Evolutionary conservation across 2,888 invertebrate genomes (phyloP).

Genomic region (Eledona agricola): DNA sequence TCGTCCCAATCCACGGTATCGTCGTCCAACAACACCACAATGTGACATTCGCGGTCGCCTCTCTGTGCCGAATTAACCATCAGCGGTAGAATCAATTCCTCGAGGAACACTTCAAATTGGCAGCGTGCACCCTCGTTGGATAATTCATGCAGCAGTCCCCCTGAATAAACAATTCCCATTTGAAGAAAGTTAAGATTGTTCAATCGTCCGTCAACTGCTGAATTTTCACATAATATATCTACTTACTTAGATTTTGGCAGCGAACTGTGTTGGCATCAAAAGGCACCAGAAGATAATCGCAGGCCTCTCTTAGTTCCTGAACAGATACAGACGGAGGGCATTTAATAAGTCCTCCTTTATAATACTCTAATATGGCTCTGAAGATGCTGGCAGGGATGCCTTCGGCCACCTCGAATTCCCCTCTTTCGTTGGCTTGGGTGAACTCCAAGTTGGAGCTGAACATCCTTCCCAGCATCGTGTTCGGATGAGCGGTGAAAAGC

Average conservation of each 20-base stretch:
- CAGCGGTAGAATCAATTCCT: conserved; percentile 92
- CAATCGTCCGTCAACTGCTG: background rate
- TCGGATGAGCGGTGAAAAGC: conserved; percentile 92
- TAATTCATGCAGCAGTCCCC: conserved; percentile 95
- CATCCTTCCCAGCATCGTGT: conserved; percentile 99
- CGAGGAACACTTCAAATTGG: conserved; percentile 96
- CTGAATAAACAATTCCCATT: conserved; percentile 58
- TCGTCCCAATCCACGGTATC: conserved; percentile 98
- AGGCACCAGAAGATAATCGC: conserved; percentile 97
- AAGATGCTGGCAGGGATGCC: conserved; percentile 96
- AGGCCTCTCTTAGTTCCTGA: conserved; percentile 96
- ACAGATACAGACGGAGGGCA: conserved; percentile 97
- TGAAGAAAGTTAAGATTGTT: background rate
- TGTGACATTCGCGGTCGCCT: conserved; percentile 97
- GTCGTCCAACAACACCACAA: conserved; percentile 95
- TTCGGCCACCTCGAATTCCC: conserved; percentile 95
- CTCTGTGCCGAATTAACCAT: conserved; percentile 95
- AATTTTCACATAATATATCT: conserved; percentile 2
- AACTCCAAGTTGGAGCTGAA: conserved; percentile 92
- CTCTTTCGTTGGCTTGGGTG: conserved; percentile 93
- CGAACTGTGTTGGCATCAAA: conserved; percentile 96
- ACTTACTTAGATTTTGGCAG: conserved; percentile 93
- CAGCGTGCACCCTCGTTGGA: conserved; percentile 99
- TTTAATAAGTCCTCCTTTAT: conserved; percentile 87
- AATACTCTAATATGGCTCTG: conserved; percentile 93